These are phyloP conservation scores for Ceratosolen fusciceps DNA, from an alignment of 1,140 invertebrate genomes.

Conservation along the genomic window DNA sequence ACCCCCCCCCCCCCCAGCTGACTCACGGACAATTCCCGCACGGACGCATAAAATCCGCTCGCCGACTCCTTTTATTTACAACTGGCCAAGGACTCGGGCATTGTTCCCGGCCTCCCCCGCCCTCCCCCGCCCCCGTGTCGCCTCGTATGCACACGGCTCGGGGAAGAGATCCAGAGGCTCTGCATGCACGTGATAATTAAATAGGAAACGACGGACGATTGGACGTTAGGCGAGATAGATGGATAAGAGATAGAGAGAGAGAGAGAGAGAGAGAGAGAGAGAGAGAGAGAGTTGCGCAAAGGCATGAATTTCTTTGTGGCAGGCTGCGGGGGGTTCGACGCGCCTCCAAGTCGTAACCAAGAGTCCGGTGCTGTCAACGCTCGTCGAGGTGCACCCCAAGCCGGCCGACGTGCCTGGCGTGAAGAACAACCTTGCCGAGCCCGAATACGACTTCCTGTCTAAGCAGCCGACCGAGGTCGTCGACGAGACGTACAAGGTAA, in stretches of 20 bases:
- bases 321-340: not conserved
- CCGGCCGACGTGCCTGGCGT: constrained; percentile 63
- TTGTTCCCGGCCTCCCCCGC: too few species aligned
- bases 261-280: not conserved
- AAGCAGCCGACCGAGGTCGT: constrained; percentile 85
- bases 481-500: constrained; percentile 81
- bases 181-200: too few species aligned
- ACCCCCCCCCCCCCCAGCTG: too few species aligned
- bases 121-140: too few species aligned
- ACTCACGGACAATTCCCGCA: not conserved
- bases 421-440: constrained; percentile 82
- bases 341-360: constrained; percentile 54
- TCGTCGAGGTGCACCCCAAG: constrained; percentile 59
- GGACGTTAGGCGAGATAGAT: too few species aligned
- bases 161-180: too few species aligned
- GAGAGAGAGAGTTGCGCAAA: not conserved
- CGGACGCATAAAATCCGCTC: too few species aligned
- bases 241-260: not conserved
- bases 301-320: constrained; percentile 37
- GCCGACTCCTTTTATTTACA: too few species aligned
- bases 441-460: constrained; percentile 87
- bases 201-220: too few species aligned
- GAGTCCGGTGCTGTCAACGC: constrained; percentile 58
- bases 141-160: too few species aligned
- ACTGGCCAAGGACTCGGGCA: too few species aligned